These are phyloP conservation scores for Alligator sinensis DNA, from an alignment of 2,113 vertebrate species.

Conservation along the genomic window DNA sequence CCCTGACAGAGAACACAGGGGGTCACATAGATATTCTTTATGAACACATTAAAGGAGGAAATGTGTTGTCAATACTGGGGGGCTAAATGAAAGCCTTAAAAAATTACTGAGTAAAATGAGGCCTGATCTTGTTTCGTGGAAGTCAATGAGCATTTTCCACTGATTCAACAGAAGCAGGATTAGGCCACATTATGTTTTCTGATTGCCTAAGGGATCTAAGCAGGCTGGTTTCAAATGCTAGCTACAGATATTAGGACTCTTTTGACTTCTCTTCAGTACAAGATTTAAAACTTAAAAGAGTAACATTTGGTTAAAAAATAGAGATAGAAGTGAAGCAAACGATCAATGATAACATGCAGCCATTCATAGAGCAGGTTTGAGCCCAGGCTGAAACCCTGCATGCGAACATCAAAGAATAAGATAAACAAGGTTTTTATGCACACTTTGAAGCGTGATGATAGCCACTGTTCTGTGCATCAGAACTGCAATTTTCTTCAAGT, in stretches of 20 bases:
- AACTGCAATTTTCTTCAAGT: not conserved
- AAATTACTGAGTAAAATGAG: not conserved
- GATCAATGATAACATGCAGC: not conserved
- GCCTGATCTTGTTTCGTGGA: not conserved
- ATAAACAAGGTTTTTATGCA: not conserved
- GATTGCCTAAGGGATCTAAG: not conserved
- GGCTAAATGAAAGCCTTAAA: not conserved
- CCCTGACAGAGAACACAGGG: slow-evolving; percentile 74
- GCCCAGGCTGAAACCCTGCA: not conserved
- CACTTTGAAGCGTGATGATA: not conserved
- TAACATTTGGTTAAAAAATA: not conserved
- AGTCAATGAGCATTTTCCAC: not conserved
- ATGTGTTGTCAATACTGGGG: not conserved
- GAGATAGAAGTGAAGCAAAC: not conserved
- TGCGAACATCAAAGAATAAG: not conserved
- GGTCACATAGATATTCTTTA: not conserved
- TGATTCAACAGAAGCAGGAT: not conserved
- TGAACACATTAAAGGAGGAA: not conserved
- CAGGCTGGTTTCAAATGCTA: not conserved
- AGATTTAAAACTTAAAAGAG: not conserved
- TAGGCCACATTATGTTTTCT: not conserved
- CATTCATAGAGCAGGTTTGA: not conserved
- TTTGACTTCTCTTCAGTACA: not conserved
- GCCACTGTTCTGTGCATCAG: not conserved
- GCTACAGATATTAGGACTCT: not conserved